These are phyloP conservation scores for Paramacrobiotus metropolitanus DNA, from an alignment of 1,140 invertebrate genomes.

Conservation along the genomic window DNA sequence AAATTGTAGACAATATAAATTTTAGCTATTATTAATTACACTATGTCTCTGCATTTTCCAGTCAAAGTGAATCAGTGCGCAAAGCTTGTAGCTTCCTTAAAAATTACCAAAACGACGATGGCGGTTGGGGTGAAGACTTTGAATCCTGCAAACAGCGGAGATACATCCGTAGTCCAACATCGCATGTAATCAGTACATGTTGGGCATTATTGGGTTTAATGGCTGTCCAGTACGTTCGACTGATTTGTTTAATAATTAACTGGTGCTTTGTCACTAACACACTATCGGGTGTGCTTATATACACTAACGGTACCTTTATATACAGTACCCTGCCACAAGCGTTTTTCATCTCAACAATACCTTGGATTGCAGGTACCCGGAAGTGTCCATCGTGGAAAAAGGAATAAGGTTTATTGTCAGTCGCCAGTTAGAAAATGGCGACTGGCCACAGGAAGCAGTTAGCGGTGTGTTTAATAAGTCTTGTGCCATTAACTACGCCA, in stretches of 20 bases:
- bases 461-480: slow-evolving; percentile 20
- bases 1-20: no score
- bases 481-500: slow-evolving; percentile 18
- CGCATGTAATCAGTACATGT: slow-evolving; percentile 18
- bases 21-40: no score
- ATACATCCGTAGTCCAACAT: slow-evolving; percentile 15
- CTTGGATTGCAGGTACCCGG: slow-evolving; percentile 18
- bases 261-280: no score
- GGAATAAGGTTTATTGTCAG: slow-evolving; percentile 15
- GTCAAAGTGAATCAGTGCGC: neutral
- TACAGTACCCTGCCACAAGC: no score
- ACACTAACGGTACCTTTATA: no score
- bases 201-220: slow-evolving; percentile 18
- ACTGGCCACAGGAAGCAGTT: slow-evolving; percentile 17
- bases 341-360: no score
- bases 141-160: slow-evolving; percentile 16
- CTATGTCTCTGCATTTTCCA: no score
- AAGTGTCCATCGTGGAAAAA: slow-evolving; percentile 14
- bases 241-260: no score
- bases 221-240: slow-evolving; percentile 17
- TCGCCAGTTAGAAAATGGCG: slow-evolving; percentile 16
- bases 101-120: slow-evolving; percentile 16
- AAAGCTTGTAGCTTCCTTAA: slow-evolving; percentile 12
- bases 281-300: no score
- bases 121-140: slow-evolving; percentile 20